A percentile compares a stretch with the other conserved stretches of the same genome.
phyloP scores from a whole-genome alignment of 2,113 vertebrate genomes.

The Anser cygnoides region DNA sequence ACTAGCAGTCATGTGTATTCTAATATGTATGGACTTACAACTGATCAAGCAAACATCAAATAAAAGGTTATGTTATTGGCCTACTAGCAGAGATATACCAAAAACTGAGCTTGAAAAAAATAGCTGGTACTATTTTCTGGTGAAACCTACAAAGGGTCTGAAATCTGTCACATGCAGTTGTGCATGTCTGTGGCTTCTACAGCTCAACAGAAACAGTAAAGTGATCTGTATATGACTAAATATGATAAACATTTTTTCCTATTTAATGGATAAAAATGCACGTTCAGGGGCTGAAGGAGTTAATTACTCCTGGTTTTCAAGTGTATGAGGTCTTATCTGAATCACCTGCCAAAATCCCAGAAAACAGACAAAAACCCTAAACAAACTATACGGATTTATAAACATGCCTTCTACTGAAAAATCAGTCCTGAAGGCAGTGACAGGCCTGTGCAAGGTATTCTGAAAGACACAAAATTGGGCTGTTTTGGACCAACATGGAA shows the following conservation, averaged over 20 bases:
- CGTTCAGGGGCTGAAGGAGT: neutral
- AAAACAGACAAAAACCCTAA: neutral
- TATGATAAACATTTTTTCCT: neutral
- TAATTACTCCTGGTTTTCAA: neutral
- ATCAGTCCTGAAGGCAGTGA: neutral
- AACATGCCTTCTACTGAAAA: neutral
- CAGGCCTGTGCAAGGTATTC: neutral
- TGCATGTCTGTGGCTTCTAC: neutral
- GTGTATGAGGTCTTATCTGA: neutral
- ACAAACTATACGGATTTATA: neutral
- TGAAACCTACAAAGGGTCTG: neutral
- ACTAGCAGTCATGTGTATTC: neutral
- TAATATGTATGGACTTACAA: neutral
- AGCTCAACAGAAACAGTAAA: neutral
- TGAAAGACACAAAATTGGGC: neutral
- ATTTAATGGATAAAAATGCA: neutral
- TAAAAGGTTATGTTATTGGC: neutral
- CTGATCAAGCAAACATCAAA: neutral
- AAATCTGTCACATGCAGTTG: neutral
- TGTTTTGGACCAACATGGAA: neutral
- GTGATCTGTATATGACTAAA: neutral
- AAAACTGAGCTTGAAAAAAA: neutral
- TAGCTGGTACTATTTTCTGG: rapidly evolving
- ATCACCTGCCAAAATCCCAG: neutral
- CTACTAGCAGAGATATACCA: neutral